These are phyloP conservation scores for Lycophotia porphyrea DNA, from an alignment of 2,888 invertebrate species.

Conservation along the genomic window DNA sequence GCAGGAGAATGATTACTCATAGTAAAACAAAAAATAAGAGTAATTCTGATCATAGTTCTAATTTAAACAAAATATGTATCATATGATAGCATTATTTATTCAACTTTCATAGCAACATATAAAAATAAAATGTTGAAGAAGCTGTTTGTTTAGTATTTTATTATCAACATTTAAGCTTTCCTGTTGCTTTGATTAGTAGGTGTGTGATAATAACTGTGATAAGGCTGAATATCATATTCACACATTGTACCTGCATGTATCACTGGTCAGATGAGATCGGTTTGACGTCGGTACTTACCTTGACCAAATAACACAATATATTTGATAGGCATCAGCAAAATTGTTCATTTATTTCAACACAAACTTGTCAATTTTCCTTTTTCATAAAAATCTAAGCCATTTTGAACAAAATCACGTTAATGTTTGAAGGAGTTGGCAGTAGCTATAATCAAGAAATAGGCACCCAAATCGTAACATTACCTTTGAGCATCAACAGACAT, in stretches of 20 bases:
- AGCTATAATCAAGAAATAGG: not conserved
- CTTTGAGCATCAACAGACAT: conserved; percentile 98
- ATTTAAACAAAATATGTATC: conserved; percentile 16
- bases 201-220: too few species aligned
- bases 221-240: conserved; percentile 18
- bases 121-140: conserved; percentile 26
- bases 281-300: conserved; percentile 6
- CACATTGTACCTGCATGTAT: conserved; percentile 24
- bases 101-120: not conserved
- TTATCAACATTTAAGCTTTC: conserved; percentile 14
- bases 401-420: not conserved
- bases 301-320: conserved; percentile 17
- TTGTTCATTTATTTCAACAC: not conserved
- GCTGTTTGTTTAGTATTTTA: conserved; percentile 12
- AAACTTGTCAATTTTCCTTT: not conserved
- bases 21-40: not conserved
- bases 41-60: not conserved
- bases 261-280: conserved; percentile 28
- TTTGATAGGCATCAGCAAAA: not conserved
- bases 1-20: not conserved
- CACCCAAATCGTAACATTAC: conserved; percentile 67
- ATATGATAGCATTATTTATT: conserved; percentile 25
- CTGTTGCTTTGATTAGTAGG: conserved; percentile 27
- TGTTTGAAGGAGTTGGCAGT: not conserved
- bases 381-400: not conserved